These are phyloP conservation scores for Drosophila murphyi DNA, from an alignment of 1,140 invertebrate genomes.

Conservation along the genomic window DNA sequence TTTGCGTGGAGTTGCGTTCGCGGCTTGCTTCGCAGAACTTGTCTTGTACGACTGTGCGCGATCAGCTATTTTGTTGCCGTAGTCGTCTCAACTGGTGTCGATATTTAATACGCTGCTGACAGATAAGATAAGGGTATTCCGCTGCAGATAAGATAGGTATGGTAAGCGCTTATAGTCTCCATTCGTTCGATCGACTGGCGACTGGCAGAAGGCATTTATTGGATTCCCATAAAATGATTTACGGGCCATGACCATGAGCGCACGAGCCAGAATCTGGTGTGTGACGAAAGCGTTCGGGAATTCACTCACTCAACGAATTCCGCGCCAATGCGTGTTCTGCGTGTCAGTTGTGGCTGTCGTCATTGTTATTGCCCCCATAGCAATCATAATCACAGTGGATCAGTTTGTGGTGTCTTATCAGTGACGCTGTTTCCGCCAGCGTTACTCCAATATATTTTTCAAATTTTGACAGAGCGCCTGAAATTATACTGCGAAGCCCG, in stretches of 20 bases:
- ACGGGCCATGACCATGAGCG: slow-evolving; percentile 12
- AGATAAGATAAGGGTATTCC: slow-evolving; percentile 41
- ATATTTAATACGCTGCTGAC: slow-evolving; percentile 36
- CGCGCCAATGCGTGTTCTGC: slow-evolving; percentile 40
- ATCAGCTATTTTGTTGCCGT: slow-evolving; percentile 39
- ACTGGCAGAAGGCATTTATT: slow-evolving; percentile 10
- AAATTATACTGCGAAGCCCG: slow-evolving; percentile 20
- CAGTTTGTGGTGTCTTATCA: slow-evolving; percentile 2
- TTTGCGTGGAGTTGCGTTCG: slow-evolving; percentile 5
- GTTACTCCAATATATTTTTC: background rate
- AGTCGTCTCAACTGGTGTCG: slow-evolving; percentile 27
- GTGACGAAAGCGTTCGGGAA: slow-evolving; percentile 59
- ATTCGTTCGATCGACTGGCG: slow-evolving; percentile 1
- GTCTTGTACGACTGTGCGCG: slow-evolving; percentile 60
- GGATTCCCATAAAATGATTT: slow-evolving; percentile 44
- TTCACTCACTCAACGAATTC: slow-evolving; percentile 51
- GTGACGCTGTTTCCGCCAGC: slow-evolving; percentile 20
- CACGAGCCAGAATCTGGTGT: background rate
- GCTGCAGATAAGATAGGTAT: slow-evolving; percentile 34
- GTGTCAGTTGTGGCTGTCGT: background rate
- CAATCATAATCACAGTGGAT: background rate
- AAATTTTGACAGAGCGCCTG: slow-evolving; percentile 6
- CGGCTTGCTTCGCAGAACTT: slow-evolving; percentile 8
- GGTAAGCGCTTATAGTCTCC: background rate
- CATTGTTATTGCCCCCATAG: background rate